A percentile compares a stretch with the other conserved stretches of the same genome.
Conservation (phyloP, 2,113 vertebrate species). For the Zosterops lateralis region DNA sequence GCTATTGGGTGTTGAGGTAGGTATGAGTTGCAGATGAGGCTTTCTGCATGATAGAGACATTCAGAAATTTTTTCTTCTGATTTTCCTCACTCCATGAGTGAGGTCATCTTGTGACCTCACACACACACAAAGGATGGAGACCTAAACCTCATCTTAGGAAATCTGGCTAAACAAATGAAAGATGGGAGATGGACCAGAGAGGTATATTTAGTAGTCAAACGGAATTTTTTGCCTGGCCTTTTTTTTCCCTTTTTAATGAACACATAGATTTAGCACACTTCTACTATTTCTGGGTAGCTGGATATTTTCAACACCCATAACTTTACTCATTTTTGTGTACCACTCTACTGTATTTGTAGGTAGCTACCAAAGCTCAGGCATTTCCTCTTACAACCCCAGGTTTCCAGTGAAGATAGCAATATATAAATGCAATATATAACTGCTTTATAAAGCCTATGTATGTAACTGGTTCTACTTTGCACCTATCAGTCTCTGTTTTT, state of each 20-base stretch:
- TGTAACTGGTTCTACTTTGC: background rate
- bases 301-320: background rate
- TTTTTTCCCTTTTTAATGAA: background rate
- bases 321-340: background rate
- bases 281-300: background rate
- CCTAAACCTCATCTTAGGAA: background rate
- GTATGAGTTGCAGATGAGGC: background rate
- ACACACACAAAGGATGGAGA: background rate
- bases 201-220: background rate
- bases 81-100: background rate
- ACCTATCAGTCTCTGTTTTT: background rate
- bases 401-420: background rate
- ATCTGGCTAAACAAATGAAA: background rate
- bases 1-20: background rate
- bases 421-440: background rate
- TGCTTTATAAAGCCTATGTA: background rate
- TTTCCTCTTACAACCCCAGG: background rate
- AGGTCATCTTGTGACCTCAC: rapidly evolving
- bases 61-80: background rate
- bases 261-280: background rate
- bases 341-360: background rate
- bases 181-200: background rate
- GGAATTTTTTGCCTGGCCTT: background rate
- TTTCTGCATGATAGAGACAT: background rate
- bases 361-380: background rate